A percentile compares a stretch with the other conserved stretches of the same genome.
These are phyloP conservation scores for Nesidiocoris tenuis DNA, from an alignment of 2,888 invertebrate species.

Conservation along the genomic window DNA sequence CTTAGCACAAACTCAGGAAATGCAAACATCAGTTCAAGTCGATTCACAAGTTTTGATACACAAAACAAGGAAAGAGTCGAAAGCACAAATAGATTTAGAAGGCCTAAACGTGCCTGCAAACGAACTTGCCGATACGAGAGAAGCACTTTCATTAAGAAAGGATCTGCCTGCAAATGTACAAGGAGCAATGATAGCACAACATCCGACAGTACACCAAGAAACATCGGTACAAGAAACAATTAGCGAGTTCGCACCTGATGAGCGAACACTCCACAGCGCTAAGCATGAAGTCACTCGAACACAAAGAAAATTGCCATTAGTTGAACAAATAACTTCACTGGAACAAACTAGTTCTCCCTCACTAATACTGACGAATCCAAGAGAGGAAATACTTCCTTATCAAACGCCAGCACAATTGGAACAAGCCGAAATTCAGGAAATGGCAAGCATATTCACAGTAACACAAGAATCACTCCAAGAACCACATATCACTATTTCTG, in stretches of 20 bases:
- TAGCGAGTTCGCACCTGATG: conserved; percentile 1
- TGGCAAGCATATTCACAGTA: not conserved
- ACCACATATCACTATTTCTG: too few species aligned
- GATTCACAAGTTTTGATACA: conserved; percentile 1
- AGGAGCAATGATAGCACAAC: not conserved
- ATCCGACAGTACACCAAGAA: conserved; percentile 1
- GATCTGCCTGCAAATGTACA: not conserved
- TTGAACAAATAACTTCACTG: conserved; percentile 3
- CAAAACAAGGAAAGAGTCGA: not conserved
- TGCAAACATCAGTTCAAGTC: conserved; percentile 18
- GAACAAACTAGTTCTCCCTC: not conserved
- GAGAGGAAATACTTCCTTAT: not conserved
- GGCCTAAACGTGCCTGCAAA: conserved; percentile 21
- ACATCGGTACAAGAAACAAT: conserved; percentile 2
- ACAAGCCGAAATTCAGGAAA: not conserved
- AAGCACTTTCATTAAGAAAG: not conserved
- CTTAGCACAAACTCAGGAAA: conserved; percentile 30
- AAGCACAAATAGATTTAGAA: conserved; percentile 37
- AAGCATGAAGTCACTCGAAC: not conserved
- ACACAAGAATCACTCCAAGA: too few species aligned
- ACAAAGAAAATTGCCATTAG: conserved; percentile 13
- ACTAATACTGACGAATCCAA: not conserved
- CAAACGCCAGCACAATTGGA: not conserved
- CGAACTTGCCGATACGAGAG: conserved; percentile 10
- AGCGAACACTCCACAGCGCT: not conserved